Conservation (phyloP, 1,140 invertebrate genomes). For the Mya arenaria region DNA sequence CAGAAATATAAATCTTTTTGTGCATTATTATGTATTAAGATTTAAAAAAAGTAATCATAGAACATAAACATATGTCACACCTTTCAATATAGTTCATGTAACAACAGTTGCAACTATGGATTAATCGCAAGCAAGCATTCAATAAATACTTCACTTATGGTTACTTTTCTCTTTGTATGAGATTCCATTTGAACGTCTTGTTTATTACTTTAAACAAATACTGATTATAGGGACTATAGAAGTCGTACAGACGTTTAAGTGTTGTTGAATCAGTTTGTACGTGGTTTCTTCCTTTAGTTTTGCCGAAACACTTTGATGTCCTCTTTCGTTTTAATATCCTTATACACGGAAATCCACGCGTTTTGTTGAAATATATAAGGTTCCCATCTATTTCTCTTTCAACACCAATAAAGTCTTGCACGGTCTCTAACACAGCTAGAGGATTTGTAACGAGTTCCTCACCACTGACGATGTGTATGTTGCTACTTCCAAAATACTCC, state of each 20-base stretch:
- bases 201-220: slow-evolving; percentile 95
- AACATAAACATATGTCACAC: too few relatives aligned
- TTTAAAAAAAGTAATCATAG: too few relatives aligned
- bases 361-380: slow-evolving; percentile 95
- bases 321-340: slow-evolving; percentile 88
- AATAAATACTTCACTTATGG: too few relatives aligned
- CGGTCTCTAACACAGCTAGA: slow-evolving; percentile 89
- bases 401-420: slow-evolving; percentile 92
- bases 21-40: too few relatives aligned
- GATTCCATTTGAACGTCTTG: too few relatives aligned
- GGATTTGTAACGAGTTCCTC: slow-evolving; percentile 93
- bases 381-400: slow-evolving; percentile 92
- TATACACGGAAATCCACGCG: slow-evolving; percentile 95
- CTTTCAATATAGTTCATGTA: too few relatives aligned
- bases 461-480: slow-evolving; percentile 92
- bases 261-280: slow-evolving; percentile 88
- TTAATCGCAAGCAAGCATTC: too few relatives aligned
- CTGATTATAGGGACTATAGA: slow-evolving; percentile 94
- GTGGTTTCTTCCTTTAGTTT: slow-evolving; percentile 94
- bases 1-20: too few relatives aligned
- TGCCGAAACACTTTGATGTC: slow-evolving; percentile 92
- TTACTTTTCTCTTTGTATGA: too few relatives aligned
- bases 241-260: slow-evolving; percentile 89
- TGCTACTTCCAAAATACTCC: slow-evolving; percentile 89
- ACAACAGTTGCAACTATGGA: too few relatives aligned